Percentiles rank a stretch among this genome's conserved stretches.
phyloP scores from a whole-genome alignment of 1,140 invertebrate genomes.

The Bombus confusus region DNA sequence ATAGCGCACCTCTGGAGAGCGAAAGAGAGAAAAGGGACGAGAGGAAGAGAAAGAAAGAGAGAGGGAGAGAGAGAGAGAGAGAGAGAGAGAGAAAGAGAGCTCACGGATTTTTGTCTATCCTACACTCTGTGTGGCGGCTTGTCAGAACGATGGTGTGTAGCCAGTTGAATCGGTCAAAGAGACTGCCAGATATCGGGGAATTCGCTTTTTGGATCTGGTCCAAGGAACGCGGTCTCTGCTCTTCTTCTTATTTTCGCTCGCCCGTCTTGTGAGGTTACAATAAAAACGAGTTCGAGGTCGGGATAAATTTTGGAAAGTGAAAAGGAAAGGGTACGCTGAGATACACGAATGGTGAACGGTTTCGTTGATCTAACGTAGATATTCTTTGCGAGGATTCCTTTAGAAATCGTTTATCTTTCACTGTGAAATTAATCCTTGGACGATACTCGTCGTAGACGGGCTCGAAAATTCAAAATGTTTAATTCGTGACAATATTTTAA shows the following conservation, averaged over 20 bases:
- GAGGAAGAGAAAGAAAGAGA: slow-evolving; percentile 55
- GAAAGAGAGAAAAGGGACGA: slow-evolving; percentile 41
- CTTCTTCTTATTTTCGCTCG: not conserved
- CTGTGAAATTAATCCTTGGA: not conserved
- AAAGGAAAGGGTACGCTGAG: not conserved
- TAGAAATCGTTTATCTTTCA: not conserved
- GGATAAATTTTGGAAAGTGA: not conserved
- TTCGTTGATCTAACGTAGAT: not conserved
- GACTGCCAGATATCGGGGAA: slow-evolving; percentile 5
- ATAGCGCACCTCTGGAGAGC: slow-evolving; percentile 65
- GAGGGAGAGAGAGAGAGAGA: slow-evolving; percentile 51
- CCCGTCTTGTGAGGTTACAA: too few species aligned
- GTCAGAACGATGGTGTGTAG: slow-evolving; percentile 34
- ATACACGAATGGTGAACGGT: not conserved
- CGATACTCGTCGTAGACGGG: not conserved
- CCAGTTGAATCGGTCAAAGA: slow-evolving; percentile 30
- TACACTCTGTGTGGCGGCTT: slow-evolving; percentile 21
- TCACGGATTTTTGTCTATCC: slow-evolving; percentile 41
- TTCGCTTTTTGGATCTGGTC: slow-evolving; percentile 48
- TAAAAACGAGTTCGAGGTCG: not conserved
- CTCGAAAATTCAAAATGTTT: too few species aligned
- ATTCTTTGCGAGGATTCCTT: not conserved
- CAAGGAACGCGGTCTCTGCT: slow-evolving; percentile 7
- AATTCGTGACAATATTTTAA: not conserved
- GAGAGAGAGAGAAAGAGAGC: slow-evolving; percentile 35